These are phyloP conservation scores for Eumeta japonica DNA, from an alignment of 1,140 invertebrate genomes.

Conservation along the genomic window DNA sequence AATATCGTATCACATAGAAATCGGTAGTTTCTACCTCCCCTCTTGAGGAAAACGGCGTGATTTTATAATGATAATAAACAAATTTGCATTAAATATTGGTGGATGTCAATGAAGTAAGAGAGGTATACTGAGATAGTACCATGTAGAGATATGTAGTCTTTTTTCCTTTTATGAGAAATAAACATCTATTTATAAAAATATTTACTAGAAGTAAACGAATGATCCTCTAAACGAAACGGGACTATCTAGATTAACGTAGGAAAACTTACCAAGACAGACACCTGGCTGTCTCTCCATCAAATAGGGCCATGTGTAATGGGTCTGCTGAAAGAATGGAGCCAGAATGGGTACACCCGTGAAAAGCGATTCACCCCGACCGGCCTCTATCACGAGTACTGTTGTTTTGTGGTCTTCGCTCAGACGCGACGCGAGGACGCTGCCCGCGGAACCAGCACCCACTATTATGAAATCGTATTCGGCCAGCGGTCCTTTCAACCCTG, in stretches of 20 bases:
- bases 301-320: slow-evolving; percentile 74
- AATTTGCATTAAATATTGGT: too few species aligned
- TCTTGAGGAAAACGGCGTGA: too few species aligned
- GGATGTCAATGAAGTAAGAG: too few species aligned
- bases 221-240: neutral
- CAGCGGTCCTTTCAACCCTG: slow-evolving; percentile 36
- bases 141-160: too few species aligned
- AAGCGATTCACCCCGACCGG: slow-evolving; percentile 64
- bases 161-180: neutral
- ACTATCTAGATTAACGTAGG: too few species aligned
- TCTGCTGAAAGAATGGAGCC: slow-evolving; percentile 69
- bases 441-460: slow-evolving; percentile 74
- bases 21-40: too few species aligned
- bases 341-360: slow-evolving; percentile 70
- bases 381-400: slow-evolving; percentile 66
- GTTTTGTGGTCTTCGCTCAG: slow-evolving; percentile 56
- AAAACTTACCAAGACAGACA: slow-evolving; percentile 28
- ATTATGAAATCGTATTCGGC: slow-evolving; percentile 64
- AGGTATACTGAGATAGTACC: too few species aligned
- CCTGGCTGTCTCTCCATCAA: slow-evolving; percentile 63
- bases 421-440: slow-evolving; percentile 67
- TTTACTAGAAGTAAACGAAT: neutral
- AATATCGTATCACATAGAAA: too few species aligned
- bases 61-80: too few species aligned
- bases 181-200: neutral